phyloP scores from a whole-genome alignment of 2,888 invertebrate species.

The Vandiemenella viatica region DNA sequence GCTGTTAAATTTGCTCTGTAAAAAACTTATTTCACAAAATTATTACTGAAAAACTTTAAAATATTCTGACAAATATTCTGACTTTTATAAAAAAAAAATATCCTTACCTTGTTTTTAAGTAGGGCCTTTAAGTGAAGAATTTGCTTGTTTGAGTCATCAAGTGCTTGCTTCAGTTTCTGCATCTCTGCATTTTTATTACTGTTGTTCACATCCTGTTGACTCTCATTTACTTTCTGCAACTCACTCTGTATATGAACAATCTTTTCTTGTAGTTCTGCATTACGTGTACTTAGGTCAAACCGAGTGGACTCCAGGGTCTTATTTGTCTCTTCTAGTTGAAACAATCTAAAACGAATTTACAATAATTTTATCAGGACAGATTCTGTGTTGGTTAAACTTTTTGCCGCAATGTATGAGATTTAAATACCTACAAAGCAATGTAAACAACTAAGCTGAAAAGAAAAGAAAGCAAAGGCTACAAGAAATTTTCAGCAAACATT shows the following conservation, averaged over 20 bases:
- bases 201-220: not conserved
- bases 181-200: constrained; percentile 23
- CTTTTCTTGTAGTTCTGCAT: constrained; percentile 26
- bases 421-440: too few species aligned
- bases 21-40: too few species aligned
- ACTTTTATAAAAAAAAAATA: too few species aligned
- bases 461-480: too few species aligned
- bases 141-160: constrained; percentile 59
- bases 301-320: constrained; percentile 21
- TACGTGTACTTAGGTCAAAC: constrained; percentile 23
- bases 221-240: constrained; percentile 21
- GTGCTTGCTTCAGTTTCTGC: constrained; percentile 46
- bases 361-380: too few species aligned
- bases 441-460: too few species aligned
- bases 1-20: too few species aligned
- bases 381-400: too few species aligned
- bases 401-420: too few species aligned
- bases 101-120: constrained; percentile 54
- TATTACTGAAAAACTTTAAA: too few species aligned
- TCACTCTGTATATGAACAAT: constrained; percentile 26
- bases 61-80: too few species aligned
- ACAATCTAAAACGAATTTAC: constrained; percentile 9
- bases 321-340: constrained; percentile 20
- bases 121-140: constrained; percentile 61
- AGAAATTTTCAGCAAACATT: too few species aligned